These are phyloP conservation scores for Lepidochitona cinerea DNA, from an alignment of 2,888 invertebrate species.

Conservation along the genomic window DNA sequence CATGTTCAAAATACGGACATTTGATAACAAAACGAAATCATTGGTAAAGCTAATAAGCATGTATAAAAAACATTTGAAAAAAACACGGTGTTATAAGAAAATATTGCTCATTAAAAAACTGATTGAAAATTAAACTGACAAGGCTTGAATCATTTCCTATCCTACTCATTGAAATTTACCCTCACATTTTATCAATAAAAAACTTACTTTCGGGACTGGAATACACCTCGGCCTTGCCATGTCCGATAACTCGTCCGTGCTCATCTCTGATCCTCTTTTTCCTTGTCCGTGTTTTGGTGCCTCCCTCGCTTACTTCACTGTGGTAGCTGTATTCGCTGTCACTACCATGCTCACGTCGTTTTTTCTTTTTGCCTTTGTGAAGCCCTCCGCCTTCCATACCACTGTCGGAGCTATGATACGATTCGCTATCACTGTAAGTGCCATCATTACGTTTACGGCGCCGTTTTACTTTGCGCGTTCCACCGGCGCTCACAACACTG, in stretches of 20 bases:
- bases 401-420: conserved; percentile 64
- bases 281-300: conserved; percentile 52
- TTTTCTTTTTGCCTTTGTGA: conserved; percentile 48
- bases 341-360: conserved; percentile 54
- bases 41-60: too few relatives aligned
- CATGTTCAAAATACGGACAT: too few relatives aligned
- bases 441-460: conserved; percentile 58
- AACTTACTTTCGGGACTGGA: conserved; percentile 25
- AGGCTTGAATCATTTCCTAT: too few relatives aligned
- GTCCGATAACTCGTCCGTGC: conserved; percentile 64
- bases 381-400: conserved; percentile 48
- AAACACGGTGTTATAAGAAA: neutral
- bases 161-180: too few relatives aligned
- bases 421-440: conserved; percentile 65
- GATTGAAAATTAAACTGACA: too few relatives aligned
- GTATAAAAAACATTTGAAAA: too few relatives aligned
- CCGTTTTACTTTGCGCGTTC: conserved; percentile 63
- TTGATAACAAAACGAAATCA: too few relatives aligned
- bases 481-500: conserved; percentile 65
- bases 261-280: conserved; percentile 61
- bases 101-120: too few relatives aligned
- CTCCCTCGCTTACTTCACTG: conserved; percentile 65
- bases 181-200: too few relatives aligned
- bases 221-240: conserved; percentile 52
- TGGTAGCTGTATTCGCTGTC: conserved; percentile 66